Evolutionary conservation across 2,797 vertebrate species (phyloP).

Genomic region (Enteromius argenteus): DNA sequence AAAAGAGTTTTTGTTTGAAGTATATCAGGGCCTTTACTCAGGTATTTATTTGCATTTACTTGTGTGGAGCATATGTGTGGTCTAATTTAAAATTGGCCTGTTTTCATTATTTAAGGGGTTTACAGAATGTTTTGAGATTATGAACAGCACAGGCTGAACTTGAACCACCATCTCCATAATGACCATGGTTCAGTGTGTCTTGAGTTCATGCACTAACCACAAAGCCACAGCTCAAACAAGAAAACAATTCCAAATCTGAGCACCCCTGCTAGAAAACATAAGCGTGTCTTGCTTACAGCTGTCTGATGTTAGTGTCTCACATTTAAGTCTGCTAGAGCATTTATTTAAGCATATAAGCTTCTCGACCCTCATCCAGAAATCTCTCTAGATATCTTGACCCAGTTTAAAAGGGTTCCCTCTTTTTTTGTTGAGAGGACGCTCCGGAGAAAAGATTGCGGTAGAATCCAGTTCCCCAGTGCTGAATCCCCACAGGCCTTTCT

Average conservation of each 20-base stretch:
- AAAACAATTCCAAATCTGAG: background rate
- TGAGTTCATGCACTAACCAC: background rate
- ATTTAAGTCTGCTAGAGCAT: background rate
- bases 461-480: background rate
- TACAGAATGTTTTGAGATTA: background rate
- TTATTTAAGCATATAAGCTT: background rate
- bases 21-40: too few species aligned
- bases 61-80: background rate
- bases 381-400: background rate
- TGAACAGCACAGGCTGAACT: background rate
- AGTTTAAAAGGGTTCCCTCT: slow-evolving; percentile 6
- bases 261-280: background rate
- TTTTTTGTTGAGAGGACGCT: slow-evolving; percentile 26
- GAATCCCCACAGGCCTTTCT: slow-evolving; percentile 45
- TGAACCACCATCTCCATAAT: background rate
- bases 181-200: background rate
- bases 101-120: background rate
- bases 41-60: background rate
- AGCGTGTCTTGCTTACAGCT: background rate
- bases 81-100: background rate
- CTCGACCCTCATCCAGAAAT: background rate
- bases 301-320: background rate
- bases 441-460: background rate
- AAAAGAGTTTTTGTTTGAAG: too few species aligned
- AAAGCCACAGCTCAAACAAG: background rate